Evolutionary conservation across 1,140 invertebrate species (phyloP), one percentile per base, ranked within the genome.

Genomic region (Macrobrachium rosenbergii): DNA sequence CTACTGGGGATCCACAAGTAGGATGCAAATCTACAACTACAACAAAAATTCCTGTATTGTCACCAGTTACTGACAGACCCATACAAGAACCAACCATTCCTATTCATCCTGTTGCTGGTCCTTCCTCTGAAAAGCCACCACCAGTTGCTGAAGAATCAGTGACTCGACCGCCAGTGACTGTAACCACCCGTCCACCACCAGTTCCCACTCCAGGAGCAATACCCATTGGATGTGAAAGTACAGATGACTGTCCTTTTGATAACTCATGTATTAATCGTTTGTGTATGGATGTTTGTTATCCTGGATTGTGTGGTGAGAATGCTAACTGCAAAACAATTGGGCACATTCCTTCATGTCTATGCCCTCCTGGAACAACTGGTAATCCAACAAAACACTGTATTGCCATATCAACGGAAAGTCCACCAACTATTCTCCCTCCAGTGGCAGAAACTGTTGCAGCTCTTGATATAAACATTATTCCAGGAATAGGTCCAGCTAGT

Each of bases 241-340:
- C 97, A 91, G 95, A 95, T 87, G 97, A 98, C 88, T 98, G 97
- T 92, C 96, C 97, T 2, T 92, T 93, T 60, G 95, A 97, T 90
- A 94, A 96, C 91, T 94, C 96, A 89, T 98, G 97, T 91, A 94
- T 96, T 69, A 97, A 97, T 89, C 94, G 95, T 77, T 95, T 97
- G 90, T 98, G 97, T 92, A 94, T 96, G n/a, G 95, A 97, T 91
- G 96, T 97, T 5, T 98, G 97, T 90, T 84, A 91, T 87, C 90
- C 91, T 11, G 92, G 91, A 45, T 77, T 89, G 3, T 91, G 91
- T 84, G 91, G 91, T 63, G 84, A 88, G 37, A 91, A 91, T 89
- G 90, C 91, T 62, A 80, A 90, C 16, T 91, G 91, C 73, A 81
- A 83, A 69, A 89, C 89, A 28, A 80, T 90, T 16, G 89, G 89